phyloP scores from a whole-genome alignment of 2,113 vertebrate species.

The Mionectes macconnelli region DNA sequence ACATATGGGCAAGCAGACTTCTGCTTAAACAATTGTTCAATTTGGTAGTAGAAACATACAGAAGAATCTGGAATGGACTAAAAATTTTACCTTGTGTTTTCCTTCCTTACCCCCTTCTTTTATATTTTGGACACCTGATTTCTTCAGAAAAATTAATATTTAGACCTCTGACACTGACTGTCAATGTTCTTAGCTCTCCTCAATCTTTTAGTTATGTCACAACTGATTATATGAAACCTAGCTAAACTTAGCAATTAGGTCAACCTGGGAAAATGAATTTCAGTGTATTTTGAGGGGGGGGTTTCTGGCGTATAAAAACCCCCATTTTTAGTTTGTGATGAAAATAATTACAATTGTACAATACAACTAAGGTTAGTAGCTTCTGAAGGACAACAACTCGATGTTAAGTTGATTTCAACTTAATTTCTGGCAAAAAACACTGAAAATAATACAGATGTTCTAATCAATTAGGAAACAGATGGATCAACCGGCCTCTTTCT shows the following conservation, averaged over 20 bases:
- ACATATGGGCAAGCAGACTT: neutral
- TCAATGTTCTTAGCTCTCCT: neutral
- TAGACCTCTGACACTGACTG: neutral
- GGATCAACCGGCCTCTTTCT: neutral
- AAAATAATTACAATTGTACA: neutral
- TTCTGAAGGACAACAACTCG: neutral
- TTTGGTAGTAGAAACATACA: neutral
- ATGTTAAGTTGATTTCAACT: neutral
- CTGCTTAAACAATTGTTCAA: neutral
- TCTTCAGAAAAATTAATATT: neutral
- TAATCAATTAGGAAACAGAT: neutral
- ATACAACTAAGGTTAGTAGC: neutral
- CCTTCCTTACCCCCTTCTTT: neutral
- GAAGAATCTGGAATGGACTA: neutral
- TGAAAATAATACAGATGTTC: neutral
- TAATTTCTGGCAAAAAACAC: neutral
- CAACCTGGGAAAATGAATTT: neutral
- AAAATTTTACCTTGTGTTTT: neutral
- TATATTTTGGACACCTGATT: neutral
- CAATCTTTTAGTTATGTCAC: neutral
- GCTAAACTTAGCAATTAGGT: neutral
- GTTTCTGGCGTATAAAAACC: too few relatives aligned
- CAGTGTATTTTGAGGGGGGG: neutral
- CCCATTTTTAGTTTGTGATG: neutral
- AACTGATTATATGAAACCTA: neutral